Conservation (phyloP, 2,888 invertebrate species). For the Eupeodes latifasciatus region DNA sequence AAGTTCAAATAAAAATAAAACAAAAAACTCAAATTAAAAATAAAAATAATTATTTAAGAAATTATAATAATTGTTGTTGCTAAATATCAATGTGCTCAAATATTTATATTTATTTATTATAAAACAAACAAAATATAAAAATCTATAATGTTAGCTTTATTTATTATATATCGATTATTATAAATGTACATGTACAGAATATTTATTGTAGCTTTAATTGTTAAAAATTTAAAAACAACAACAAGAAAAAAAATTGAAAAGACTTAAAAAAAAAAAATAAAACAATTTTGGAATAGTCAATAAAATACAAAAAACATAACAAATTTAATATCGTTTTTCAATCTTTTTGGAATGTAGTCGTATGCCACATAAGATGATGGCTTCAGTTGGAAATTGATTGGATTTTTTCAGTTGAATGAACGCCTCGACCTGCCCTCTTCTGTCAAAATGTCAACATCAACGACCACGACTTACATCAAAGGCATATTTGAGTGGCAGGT, state of each 20-base stretch:
- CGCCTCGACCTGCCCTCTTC: constrained; percentile 7
- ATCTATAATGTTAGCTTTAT: constrained; percentile 66
- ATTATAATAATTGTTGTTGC: constrained; percentile 22
- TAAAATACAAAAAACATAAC: constrained; percentile 31
- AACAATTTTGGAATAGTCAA: constrained; percentile 54
- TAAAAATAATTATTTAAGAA: constrained; percentile 10
- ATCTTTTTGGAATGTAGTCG: neutral
- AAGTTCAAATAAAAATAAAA: constrained; percentile 41
- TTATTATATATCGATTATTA: constrained; percentile 31
- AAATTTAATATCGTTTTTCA: neutral
- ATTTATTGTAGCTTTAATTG: constrained; percentile 62
- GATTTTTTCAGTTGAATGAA: constrained; percentile 64
- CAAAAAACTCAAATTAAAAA: neutral
- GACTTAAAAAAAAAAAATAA: constrained; percentile 37
- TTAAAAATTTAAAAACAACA: constrained; percentile 32
- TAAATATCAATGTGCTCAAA: constrained; percentile 58
- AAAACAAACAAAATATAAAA: constrained; percentile 1
- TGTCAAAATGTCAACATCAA: constrained; percentile 42
- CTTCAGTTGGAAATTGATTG: constrained; percentile 56
- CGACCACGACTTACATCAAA: neutral
- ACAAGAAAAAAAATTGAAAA: constrained; percentile 6
- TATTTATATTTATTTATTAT: constrained; percentile 24
- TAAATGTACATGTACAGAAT: constrained; percentile 40
- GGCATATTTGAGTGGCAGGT: constrained; percentile 47
- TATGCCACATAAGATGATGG: neutral